Evolutionary conservation across 2,113 vertebrate genomes (phyloP).

Genomic region (Nycticebus coucang): DNA sequence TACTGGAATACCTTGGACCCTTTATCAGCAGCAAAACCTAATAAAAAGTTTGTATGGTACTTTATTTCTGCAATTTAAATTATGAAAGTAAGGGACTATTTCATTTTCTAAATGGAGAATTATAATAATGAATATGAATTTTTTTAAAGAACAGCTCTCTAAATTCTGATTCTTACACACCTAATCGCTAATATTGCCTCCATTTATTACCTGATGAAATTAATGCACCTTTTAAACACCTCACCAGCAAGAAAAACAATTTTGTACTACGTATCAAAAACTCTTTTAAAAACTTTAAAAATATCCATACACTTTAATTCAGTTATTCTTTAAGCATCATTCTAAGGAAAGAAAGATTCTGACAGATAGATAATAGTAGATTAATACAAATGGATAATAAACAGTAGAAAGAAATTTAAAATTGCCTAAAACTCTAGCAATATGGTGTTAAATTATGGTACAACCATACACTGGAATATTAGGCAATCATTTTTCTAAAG

Average conservation of each 20-base stretch:
- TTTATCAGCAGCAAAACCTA: neutral
- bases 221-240: neutral
- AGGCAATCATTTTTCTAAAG: neutral
- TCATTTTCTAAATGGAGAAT: slow-evolving; percentile 54
- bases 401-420: slow-evolving; percentile 2
- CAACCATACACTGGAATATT: neutral
- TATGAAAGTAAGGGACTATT: neutral
- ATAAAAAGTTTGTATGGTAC: neutral
- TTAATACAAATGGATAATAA: neutral
- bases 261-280: neutral
- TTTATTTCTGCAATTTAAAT: slow-evolving; percentile 21
- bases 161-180: neutral
- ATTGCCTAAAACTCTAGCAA: slow-evolving; percentile 15
- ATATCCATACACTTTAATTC: neutral
- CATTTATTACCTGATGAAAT: neutral
- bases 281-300: neutral
- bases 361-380: neutral
- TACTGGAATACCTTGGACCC: neutral
- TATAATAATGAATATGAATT: slow-evolving; percentile 11
- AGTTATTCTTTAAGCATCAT: neutral
- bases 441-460: neutral
- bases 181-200: neutral
- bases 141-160: neutral
- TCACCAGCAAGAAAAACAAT: neutral
- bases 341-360: neutral